Evolutionary conservation across 2,797 vertebrate species (phyloP).

Genomic region (Acrossocheilus fasciatus): DNA sequence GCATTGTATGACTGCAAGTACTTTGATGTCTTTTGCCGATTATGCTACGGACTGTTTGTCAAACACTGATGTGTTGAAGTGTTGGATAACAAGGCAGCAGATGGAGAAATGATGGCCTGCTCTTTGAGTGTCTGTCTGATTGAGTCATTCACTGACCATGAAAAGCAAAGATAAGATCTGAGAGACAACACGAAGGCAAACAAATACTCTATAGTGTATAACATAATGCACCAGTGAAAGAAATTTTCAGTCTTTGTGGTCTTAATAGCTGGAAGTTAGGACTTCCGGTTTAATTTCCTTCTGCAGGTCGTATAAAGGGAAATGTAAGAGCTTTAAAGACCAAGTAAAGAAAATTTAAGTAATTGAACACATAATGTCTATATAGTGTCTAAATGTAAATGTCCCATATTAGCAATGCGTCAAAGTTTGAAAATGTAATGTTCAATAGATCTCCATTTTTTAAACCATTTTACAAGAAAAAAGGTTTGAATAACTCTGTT

Average conservation of each 20-base stretch:
- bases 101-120: constrained; percentile 38
- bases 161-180: constrained; percentile 36
- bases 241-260: background rate
- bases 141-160: constrained; percentile 40
- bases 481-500: too few relatives aligned
- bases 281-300: too few relatives aligned
- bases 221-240: background rate
- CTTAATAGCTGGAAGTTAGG: background rate
- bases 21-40: constrained; percentile 23
- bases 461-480: too few relatives aligned
- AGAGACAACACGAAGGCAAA: constrained; percentile 30
- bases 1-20: constrained; percentile 5
- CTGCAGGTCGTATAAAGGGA: too few relatives aligned
- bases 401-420: too few relatives aligned
- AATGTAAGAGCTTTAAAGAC: too few relatives aligned
- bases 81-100: constrained; percentile 54
- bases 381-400: background rate
- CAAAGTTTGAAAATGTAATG: too few relatives aligned
- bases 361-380: too few relatives aligned
- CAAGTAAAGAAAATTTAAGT: too few relatives aligned
- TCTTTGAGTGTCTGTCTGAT: constrained; percentile 41
- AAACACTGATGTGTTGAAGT: constrained; percentile 25
- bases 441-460: too few relatives aligned
- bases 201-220: constrained; percentile 18
- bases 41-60: constrained; percentile 26